Evolutionary conservation across 1,140 invertebrate species (phyloP), one percentile per base, ranked within the genome.

Genomic region (Anastrepha ludens): DNA sequence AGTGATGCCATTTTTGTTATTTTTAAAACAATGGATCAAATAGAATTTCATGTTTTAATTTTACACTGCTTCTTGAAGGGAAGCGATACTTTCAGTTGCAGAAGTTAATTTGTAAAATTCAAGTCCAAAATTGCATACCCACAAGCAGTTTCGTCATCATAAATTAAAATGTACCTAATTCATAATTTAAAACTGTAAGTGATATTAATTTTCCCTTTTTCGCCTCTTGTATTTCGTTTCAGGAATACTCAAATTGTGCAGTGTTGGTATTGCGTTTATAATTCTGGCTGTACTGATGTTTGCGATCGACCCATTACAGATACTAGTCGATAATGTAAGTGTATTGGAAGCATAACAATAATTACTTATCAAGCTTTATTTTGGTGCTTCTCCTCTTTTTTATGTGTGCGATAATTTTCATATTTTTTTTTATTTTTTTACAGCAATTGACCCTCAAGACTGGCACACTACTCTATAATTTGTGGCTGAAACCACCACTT

Each of bases 401-500:
- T 29, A 29, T 29, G 29, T 1, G n/a, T 29, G 81, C 50, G 20
- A 85, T 29, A 85, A 58, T 59, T 85, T 29, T 9, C 17, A 29
- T 17, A 62, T 86, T 60, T 62, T 78, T 62, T 50, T 62, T 4
- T 1, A 39, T 87, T 70, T 91, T 91, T 90, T 91, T 91, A n/a
- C 90, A 96, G 96, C 93, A 95, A 92, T 86, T 96, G 62, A 91
- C 90, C 86, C 89, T 96, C 88, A 90, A 91, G 59, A 94, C 95
- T 17, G 94, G 94, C 8, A 94, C 95, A 1, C 87, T 95, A 2
- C 89, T 95, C 1, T 97, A 95, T 89, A 92, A 94, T 0, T 90
- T 97, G 15, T 98, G 97, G 96, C 93, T 94, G 60, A 94, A 95
- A 17, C 96, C 96, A 3, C 96, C 96, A 0, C 91, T 97, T 60